Evolutionary conservation across 1,140 invertebrate species (phyloP).

Genomic region (Cotesia vestalis): DNA sequence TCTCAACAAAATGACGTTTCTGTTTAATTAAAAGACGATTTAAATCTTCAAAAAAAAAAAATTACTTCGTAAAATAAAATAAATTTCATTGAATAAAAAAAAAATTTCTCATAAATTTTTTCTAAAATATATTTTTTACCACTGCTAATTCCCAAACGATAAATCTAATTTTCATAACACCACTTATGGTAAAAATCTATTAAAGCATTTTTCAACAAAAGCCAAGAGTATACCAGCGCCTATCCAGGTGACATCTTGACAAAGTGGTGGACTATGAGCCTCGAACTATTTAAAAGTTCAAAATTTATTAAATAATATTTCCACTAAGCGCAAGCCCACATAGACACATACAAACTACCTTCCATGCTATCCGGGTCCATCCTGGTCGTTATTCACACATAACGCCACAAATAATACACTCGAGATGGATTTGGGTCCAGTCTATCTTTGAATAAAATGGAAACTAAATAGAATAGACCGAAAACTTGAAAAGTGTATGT

Average conservation of each 20-base stretch:
- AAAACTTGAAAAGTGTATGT: not conserved
- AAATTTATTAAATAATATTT: constrained; percentile 5
- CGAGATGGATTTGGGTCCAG: too few relatives aligned
- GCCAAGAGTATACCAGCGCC: not conserved
- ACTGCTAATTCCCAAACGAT: too few relatives aligned
- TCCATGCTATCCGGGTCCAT: too few relatives aligned
- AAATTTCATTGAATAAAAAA: not conserved
- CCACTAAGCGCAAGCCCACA: not conserved
- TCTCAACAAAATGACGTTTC: too few relatives aligned
- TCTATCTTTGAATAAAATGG: too few relatives aligned
- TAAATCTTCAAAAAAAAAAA: too few relatives aligned
- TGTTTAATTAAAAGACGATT: too few relatives aligned
- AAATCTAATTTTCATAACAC: too few relatives aligned
- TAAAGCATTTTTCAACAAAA: not conserved
- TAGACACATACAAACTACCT: constrained; percentile 5
- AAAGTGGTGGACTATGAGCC: constrained; percentile 30
- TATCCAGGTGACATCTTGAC: constrained; percentile 38
- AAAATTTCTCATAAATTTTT: not conserved
- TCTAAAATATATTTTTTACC: too few relatives aligned
- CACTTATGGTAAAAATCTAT: not conserved
- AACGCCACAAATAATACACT: too few relatives aligned
- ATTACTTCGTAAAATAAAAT: too few relatives aligned
- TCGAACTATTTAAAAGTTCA: not conserved
- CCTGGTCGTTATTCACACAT: not conserved
- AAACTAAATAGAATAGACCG: not conserved